phyloP scores from a whole-genome alignment of 2,113 vertebrate species.

The Podocnemis expansa region DNA sequence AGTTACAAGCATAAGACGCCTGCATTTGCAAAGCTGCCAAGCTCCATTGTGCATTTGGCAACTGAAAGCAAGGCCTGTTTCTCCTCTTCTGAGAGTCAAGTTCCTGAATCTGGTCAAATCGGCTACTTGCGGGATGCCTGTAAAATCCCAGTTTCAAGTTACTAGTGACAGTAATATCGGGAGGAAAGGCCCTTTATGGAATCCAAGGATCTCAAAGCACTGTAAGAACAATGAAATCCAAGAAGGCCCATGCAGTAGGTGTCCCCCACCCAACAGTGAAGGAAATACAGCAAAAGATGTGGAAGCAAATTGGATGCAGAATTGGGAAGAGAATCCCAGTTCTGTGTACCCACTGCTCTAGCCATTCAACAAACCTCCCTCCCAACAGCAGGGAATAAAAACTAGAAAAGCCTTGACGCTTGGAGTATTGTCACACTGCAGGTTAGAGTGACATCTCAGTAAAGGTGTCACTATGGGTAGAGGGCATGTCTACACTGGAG shows the following conservation, averaged over 20 bases:
- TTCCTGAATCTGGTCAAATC: background rate
- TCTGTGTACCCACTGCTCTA: background rate
- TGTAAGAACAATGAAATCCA: accelerated
- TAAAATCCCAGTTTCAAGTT: accelerated
- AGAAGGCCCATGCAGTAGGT: accelerated
- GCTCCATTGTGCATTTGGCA: background rate
- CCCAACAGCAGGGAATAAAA: background rate
- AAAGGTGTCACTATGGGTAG: background rate
- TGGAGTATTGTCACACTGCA: background rate
- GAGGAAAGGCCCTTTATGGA: background rate
- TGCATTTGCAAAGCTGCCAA: background rate
- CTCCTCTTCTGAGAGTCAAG: background rate
- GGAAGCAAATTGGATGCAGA: accelerated
- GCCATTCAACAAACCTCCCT: background rate
- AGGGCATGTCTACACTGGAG: background rate
- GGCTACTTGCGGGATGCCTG: accelerated
- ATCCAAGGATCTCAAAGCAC: accelerated
- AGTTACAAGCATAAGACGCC: background rate
- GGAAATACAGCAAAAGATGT: accelerated
- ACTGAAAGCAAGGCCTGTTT: accelerated
- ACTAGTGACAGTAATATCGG: background rate
- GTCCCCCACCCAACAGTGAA: accelerated
- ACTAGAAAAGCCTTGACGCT: background rate
- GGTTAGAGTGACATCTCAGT: no score
- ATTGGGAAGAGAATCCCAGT: background rate